phyloP scores from a whole-genome alignment of 2,797 vertebrate species.

The Micromesistius poutassou region DNA sequence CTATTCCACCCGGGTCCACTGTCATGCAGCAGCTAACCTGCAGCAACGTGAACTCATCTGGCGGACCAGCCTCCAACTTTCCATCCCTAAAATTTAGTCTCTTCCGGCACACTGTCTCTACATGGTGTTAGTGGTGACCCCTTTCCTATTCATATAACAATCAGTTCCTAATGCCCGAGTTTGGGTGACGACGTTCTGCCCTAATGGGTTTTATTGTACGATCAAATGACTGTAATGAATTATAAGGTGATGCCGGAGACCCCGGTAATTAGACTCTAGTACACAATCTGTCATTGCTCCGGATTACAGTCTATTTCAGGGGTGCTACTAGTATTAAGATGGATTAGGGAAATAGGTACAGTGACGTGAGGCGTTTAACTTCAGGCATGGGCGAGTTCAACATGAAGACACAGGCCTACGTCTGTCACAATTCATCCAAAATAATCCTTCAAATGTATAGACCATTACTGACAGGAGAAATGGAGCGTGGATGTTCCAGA shows the following conservation, averaged over 20 bases:
- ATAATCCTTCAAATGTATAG: neutral
- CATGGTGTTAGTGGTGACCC: constrained; percentile 24
- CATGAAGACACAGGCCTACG: neutral
- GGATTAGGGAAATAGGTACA: constrained; percentile 36
- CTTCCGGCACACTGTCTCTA: constrained; percentile 22
- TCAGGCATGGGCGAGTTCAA: constrained; percentile 9
- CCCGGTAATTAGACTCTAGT: neutral
- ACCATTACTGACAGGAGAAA: neutral
- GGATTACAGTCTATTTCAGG: constrained; percentile 50
- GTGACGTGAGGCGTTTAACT: constrained; percentile 23
- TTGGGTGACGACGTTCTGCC: constrained; percentile 6
- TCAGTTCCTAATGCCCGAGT: neutral
- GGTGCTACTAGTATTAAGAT: constrained; percentile 32
- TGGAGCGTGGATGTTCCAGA: neutral
- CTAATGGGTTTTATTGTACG: neutral
- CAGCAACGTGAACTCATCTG: constrained; percentile 34
- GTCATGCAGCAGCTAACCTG: constrained; percentile 47
- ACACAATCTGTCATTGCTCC: constrained; percentile 22
- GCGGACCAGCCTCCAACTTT: constrained; percentile 9
- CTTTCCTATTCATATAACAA: constrained; percentile 6
- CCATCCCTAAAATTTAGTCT: constrained; percentile 48
- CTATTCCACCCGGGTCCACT: neutral
- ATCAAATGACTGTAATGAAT: constrained; percentile 9
- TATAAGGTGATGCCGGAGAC: constrained; percentile 10
- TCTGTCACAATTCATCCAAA: neutral